A percentile compares a stretch with the other conserved stretches of the same genome.
phyloP scores from a whole-genome alignment of 2,113 vertebrate species.

The Anas platyrhynchos region DNA sequence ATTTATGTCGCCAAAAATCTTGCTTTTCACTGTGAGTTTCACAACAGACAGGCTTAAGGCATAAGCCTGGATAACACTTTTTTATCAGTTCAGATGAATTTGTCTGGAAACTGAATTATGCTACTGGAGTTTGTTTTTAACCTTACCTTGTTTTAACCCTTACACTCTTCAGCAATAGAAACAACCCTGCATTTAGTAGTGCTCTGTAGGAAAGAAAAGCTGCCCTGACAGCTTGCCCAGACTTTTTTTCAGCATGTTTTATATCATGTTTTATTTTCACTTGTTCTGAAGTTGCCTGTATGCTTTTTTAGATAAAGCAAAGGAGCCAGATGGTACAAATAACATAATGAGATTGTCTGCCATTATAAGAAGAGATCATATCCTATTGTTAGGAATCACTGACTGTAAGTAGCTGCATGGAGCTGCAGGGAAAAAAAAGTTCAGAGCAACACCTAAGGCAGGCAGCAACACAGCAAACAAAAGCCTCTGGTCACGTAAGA shows the following conservation, averaged over 20 bases:
- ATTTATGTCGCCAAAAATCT: background rate
- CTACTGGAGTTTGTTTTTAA: background rate
- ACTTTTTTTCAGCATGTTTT: background rate
- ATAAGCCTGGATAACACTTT: background rate
- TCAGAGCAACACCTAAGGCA: background rate
- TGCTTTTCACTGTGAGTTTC: background rate
- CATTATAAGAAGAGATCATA: background rate
- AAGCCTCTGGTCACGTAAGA: background rate
- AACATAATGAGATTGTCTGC: background rate
- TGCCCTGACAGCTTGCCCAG: background rate
- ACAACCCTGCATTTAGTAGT: fast-evolving
- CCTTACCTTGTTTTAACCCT: background rate
- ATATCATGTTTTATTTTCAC: background rate
- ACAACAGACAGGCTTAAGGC: background rate
- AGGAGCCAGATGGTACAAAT: conserved; percentile 1
- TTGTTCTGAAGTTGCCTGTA: background rate
- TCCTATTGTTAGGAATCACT: background rate
- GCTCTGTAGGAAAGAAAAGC: background rate
- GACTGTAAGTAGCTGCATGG: background rate
- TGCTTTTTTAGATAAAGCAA: background rate
- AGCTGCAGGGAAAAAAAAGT: background rate
- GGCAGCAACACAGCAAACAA: background rate
- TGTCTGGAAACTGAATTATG: background rate
- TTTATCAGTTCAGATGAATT: background rate
- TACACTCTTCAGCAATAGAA: background rate